phyloP scores from a whole-genome alignment of 2,797 vertebrate species.

The Microchirus variegatus region DNA sequence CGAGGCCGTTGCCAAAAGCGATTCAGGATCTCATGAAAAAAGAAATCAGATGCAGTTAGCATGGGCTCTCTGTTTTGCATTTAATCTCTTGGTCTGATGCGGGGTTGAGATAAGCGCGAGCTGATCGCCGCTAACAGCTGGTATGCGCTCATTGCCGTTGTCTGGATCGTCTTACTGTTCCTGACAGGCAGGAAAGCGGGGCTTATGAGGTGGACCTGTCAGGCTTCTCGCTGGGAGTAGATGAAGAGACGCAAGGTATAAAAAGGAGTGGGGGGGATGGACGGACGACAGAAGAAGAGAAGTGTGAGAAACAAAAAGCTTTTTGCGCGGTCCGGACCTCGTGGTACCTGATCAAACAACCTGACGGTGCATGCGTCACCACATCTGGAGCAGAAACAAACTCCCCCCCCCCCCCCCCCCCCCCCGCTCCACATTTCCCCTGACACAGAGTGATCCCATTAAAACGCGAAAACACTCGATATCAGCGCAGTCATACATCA shows the following conservation, averaged over 20 bases:
- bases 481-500: slow-evolving; percentile 31
- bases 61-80: slow-evolving; percentile 69
- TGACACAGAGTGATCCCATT: slow-evolving; percentile 31
- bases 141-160: slow-evolving; percentile 69
- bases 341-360: slow-evolving; percentile 61
- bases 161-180: slow-evolving; percentile 69
- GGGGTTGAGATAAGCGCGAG: slow-evolving; percentile 82
- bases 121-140: slow-evolving; percentile 82
- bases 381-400: slow-evolving; percentile 79
- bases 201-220: slow-evolving; percentile 25
- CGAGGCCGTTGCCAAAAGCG: slow-evolving; percentile 47
- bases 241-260: slow-evolving; percentile 10
- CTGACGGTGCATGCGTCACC: slow-evolving; percentile 52
- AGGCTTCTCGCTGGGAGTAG: slow-evolving; percentile 8
- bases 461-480: slow-evolving; percentile 52
- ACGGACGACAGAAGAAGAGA: not conserved
- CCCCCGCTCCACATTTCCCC: slow-evolving; percentile 24
- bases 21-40: slow-evolving; percentile 51
- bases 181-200: slow-evolving; percentile 8
- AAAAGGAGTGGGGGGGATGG: not conserved
- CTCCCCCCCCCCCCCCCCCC: too few species aligned
- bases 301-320: slow-evolving; percentile 23
- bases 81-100: slow-evolving; percentile 67
- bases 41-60: slow-evolving; percentile 67
- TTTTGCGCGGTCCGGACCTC: slow-evolving; percentile 11